Evolutionary conservation across 2,797 vertebrate genomes (phyloP).

Genomic region (Cyclura pinguis): DNA sequence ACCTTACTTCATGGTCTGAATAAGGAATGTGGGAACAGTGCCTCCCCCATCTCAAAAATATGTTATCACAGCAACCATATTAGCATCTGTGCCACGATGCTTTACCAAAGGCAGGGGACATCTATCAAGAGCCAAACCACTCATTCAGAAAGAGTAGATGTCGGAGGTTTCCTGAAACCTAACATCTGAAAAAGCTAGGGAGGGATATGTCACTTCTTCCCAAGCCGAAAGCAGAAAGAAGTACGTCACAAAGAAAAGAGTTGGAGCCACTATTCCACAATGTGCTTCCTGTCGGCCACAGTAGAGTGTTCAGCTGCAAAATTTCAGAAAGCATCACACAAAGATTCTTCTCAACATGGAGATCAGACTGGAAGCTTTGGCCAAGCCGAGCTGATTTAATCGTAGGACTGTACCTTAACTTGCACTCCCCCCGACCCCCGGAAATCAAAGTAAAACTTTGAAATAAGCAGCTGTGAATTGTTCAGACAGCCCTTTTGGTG

Average conservation of each 20-base stretch:
- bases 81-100: background rate
- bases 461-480: background rate
- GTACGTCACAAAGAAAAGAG: too few species aligned
- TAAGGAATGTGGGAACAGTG: background rate
- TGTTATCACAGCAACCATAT: too few species aligned
- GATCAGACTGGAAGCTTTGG: background rate
- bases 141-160: background rate
- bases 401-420: background rate
- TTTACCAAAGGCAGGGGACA: background rate
- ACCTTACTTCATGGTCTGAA: background rate
- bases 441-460: background rate
- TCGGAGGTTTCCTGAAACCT: too few species aligned
- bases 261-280: background rate
- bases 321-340: background rate
- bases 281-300: too few species aligned
- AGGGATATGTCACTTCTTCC: background rate
- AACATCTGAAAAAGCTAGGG: background rate
- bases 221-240: background rate
- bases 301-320: background rate
- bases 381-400: background rate
- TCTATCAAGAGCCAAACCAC: background rate
- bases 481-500: background rate
- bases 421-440: too few species aligned
- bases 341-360: background rate
- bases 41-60: background rate